phyloP scores from a whole-genome alignment of 1,140 invertebrate species.

The Drosophila persimilis region DNA sequence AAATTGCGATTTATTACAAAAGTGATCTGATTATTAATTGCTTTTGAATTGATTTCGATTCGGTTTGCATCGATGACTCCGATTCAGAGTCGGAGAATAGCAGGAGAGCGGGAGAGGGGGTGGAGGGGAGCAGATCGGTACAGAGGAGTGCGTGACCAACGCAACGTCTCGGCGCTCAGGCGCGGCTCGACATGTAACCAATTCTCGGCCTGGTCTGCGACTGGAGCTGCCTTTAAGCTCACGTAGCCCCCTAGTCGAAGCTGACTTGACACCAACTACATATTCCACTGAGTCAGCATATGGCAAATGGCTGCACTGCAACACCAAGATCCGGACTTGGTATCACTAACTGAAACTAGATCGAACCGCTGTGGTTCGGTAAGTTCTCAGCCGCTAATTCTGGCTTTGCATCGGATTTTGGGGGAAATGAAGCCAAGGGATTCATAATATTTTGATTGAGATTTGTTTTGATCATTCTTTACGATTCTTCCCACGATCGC shows the following conservation, averaged over 20 bases:
- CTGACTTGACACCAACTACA: constrained; percentile 39
- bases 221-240: constrained; percentile 28
- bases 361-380: constrained; percentile 12
- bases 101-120: not conserved
- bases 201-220: constrained; percentile 23
- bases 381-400: constrained; percentile 2
- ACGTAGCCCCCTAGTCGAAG: constrained; percentile 54
- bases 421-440: constrained; percentile 2
- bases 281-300: constrained; percentile 38
- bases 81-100: constrained; percentile 15
- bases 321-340: constrained; percentile 5
- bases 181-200: constrained; percentile 30
- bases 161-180: constrained; percentile 45
- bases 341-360: not conserved
- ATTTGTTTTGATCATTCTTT: constrained; percentile 13
- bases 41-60: constrained; percentile 68
- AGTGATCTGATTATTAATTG: constrained; percentile 79
- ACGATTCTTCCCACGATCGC: constrained; percentile 33
- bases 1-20: constrained; percentile 78
- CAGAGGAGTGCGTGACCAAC: constrained; percentile 60
- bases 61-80: constrained; percentile 9
- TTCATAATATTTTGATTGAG: constrained; percentile 30
- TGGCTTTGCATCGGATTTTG: not conserved
- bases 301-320: constrained; percentile 4
- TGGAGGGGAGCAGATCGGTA: not conserved